phyloP scores from a whole-genome alignment of 1,140 invertebrate species.

The Diabrotica virgifera region DNA sequence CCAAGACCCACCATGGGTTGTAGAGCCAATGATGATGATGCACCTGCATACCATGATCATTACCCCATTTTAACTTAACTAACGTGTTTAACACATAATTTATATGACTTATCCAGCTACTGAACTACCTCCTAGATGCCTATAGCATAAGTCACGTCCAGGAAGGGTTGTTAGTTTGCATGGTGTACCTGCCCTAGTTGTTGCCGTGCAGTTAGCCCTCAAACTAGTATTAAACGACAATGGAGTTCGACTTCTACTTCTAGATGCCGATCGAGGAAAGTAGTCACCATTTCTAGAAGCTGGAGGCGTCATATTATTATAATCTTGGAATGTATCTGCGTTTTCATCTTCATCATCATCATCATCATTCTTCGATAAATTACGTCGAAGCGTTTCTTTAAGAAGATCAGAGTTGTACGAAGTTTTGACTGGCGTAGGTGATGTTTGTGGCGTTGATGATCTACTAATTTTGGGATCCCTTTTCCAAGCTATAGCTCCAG shows the following conservation, averaged over 20 bases:
- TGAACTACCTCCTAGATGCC: slow-evolving; percentile 41
- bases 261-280: slow-evolving; percentile 23
- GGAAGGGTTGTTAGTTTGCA: slow-evolving; percentile 38
- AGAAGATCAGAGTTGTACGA: not conserved
- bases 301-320: slow-evolving; percentile 37
- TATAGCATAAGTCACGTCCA: slow-evolving; percentile 42
- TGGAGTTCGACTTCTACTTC: slow-evolving; percentile 40
- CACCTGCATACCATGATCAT: too few relatives aligned
- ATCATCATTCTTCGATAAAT: not conserved
- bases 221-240: slow-evolving; percentile 24
- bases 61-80: too few relatives aligned
- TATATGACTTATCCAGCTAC: slow-evolving; percentile 28
- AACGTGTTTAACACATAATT: not conserved
- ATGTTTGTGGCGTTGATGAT: slow-evolving; percentile 4
- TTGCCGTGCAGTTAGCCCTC: slow-evolving; percentile 35
- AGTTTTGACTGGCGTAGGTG: not conserved
- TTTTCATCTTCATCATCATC: slow-evolving; percentile 20
- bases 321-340: slow-evolving; percentile 31
- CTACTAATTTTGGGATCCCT: not conserved
- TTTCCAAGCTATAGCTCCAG: slow-evolving; percentile 19
- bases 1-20: too few relatives aligned
- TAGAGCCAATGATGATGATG: too few relatives aligned
- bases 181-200: slow-evolving; percentile 41
- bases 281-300: slow-evolving; percentile 37
- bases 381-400: not conserved